These are phyloP conservation scores for Scaptomyza tumidula DNA, from an alignment of 2,888 invertebrate genomes.

Conservation along the genomic window DNA sequence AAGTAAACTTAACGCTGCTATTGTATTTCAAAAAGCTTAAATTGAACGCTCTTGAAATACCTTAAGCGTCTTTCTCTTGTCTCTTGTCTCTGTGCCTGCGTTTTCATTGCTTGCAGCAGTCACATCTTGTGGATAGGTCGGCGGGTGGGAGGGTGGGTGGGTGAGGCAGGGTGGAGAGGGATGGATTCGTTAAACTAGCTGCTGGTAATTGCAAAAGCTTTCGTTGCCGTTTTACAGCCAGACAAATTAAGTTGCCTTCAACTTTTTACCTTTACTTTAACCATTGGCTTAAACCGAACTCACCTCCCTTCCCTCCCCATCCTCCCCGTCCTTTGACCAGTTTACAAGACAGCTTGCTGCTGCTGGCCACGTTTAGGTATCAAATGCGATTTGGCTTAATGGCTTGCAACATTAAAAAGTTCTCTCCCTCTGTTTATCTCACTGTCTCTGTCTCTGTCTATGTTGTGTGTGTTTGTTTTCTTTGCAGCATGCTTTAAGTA, in stretches of 20 bases:
- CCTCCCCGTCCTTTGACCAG: background rate
- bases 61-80: slow-evolving; percentile 60
- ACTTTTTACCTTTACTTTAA: slow-evolving; percentile 14
- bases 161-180: background rate
- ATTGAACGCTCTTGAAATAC: slow-evolving; percentile 76
- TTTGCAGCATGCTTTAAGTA: slow-evolving; percentile 24
- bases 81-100: slow-evolving; percentile 16
- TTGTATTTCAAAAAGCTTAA: slow-evolving; percentile 74
- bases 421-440: background rate
- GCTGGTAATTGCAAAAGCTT: slow-evolving; percentile 71
- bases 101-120: slow-evolving; percentile 49
- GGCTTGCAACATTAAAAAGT: slow-evolving; percentile 52
- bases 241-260: slow-evolving; percentile 74
- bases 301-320: too few species aligned
- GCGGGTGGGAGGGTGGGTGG: background rate
- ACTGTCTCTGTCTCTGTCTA: background rate
- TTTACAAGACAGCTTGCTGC: background rate
- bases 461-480: background rate
- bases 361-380: slow-evolving; percentile 40
- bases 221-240: slow-evolving; percentile 52
- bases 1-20: slow-evolving; percentile 74
- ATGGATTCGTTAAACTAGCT: slow-evolving; percentile 10
- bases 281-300: background rate
- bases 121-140: background rate
- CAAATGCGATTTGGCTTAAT: slow-evolving; percentile 63